Percentiles rank a stretch among this genome's conserved stretches.
phyloP scores from a whole-genome alignment of 2,113 vertebrate genomes.

The Axis porcinus region DNA sequence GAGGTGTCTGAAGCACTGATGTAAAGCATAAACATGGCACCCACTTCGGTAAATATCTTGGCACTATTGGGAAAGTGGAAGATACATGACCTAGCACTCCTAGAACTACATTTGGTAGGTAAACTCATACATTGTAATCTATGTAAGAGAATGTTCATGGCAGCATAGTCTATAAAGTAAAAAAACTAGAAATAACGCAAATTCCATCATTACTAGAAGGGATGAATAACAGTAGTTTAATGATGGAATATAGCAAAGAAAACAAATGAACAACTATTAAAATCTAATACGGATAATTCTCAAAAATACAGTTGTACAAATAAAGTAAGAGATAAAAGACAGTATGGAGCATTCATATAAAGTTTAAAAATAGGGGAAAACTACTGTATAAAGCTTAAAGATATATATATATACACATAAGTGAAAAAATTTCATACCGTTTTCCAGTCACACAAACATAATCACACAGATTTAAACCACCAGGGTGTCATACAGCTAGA shows the following conservation, averaged over 20 bases:
- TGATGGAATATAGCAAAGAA: neutral
- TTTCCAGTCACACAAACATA: neutral
- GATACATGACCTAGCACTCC: neutral
- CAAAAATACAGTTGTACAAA: neutral
- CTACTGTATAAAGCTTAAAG: neutral
- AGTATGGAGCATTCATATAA: neutral
- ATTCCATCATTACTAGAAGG: neutral
- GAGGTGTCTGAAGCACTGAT: neutral
- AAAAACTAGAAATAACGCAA: neutral
- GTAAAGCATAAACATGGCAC: neutral
- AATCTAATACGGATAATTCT: neutral
- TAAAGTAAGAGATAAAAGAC: neutral
- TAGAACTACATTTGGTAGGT: neutral
- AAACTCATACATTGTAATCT: neutral
- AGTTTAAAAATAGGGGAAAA: neutral
- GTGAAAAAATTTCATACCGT: neutral
- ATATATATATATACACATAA: neutral
- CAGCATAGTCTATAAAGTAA: neutral
- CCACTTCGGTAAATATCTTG: neutral
- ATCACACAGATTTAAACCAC: neutral
- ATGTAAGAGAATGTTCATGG: neutral
- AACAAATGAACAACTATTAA: neutral
- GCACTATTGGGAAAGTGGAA: constrained; percentile 10
- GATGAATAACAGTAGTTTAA: neutral
- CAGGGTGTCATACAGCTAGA: neutral